Evolutionary conservation across 2,113 vertebrate species (phyloP).

Genomic region (Salvelinus fontinalis): DNA sequence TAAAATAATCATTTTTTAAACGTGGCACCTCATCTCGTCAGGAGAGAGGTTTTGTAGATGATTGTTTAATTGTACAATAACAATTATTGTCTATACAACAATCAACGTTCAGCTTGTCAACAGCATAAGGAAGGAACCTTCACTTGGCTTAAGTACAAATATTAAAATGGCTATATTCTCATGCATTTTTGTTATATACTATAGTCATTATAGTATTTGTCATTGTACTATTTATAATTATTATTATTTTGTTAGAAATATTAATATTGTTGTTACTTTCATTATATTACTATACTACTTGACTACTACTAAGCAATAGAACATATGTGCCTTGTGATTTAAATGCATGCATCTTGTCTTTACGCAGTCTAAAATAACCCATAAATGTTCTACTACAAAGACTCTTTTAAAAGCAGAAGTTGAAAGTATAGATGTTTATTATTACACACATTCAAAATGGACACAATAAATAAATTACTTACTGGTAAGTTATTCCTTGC

Average conservation of each 20-base stretch:
- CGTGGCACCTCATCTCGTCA: neutral
- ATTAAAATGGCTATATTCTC: neutral
- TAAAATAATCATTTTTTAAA: neutral
- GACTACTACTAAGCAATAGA: neutral
- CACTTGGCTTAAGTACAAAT: neutral
- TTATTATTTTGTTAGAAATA: neutral
- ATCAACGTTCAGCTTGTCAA: neutral
- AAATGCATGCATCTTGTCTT: neutral
- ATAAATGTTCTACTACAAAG: conserved; percentile 2
- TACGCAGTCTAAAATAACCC: neutral
- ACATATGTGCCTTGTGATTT: neutral
- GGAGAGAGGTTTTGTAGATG: neutral
- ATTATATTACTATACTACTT: too few species aligned
- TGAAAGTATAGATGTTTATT: conserved; percentile 5
- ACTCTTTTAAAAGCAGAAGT: conserved; percentile 13
- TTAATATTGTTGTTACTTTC: neutral
- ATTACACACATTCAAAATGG: conserved; percentile 18
- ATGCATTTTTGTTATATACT: neutral
- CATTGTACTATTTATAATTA: neutral
- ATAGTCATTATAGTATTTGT: neutral
- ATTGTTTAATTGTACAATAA: neutral
- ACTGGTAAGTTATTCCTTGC: conserved; percentile 77
- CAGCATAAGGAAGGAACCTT: neutral
- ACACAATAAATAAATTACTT: conserved; percentile 68
- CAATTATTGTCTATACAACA: neutral